Base-by-base conservation (phyloP, 1,140 invertebrate genomes). In the Chlorops oryzae region DNA sequence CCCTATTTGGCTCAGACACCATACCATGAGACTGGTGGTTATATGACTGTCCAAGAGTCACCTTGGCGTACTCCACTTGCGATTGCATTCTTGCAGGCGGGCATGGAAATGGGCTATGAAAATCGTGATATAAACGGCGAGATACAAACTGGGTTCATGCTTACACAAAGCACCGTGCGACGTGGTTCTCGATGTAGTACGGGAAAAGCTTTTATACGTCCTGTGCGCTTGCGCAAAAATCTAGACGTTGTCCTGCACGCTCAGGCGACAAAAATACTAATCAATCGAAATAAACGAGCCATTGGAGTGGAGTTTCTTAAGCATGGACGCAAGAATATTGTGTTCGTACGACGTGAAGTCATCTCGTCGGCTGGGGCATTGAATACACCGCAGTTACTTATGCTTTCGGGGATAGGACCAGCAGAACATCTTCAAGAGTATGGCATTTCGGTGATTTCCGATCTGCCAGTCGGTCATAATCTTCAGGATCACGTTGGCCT, bases 401-500 rank as follows among this genome's bases (percentile, higher is more conserved):
- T 94, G 88, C 60, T 94, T 1, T 92, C 88, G 17, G 92, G 92
- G 0, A 80, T 95, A 18, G 92, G 92, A 0, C 90, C 90, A 0
- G 77, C 73, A 1, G 82, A 88, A 37, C 87, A 95, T 59, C 73
- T 97, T 1, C 61, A 80, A 49, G 80, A 86, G 46, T 78, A 89
- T 35, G 81, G 80, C 2, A 90, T 92, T 50, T 84, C 84, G 0
- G 77, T 88, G 0, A 54, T 90, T 3, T 80, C 81, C 0, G 81
- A 92, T 63, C 64, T 90, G 1, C 83, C 84, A 62, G 88, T 91
- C 1, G 88, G 88, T 12, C 79, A 88, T 54, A 90, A 92, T 61
- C 74, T 92, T 20, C 89, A 92, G 47, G 70, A 72, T 55, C 70
- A 72, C 46, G 85, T 91, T 0, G 89, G 88, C 0, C 67, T 90